These are phyloP conservation scores for Aptenodytes patagonicus DNA, from an alignment of 2,113 vertebrate genomes.

Conservation along the genomic window DNA sequence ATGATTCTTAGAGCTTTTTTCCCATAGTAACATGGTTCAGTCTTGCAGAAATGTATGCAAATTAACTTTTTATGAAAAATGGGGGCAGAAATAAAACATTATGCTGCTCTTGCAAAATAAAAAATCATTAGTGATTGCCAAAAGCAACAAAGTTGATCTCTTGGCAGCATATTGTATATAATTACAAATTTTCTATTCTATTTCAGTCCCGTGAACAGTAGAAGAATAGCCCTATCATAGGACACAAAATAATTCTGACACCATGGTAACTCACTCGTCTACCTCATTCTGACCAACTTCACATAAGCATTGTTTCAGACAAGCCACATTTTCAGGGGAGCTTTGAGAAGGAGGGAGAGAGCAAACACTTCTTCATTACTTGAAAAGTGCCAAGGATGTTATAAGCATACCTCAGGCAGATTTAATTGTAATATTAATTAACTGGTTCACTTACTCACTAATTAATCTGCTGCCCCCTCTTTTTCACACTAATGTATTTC, in stretches of 20 bases:
- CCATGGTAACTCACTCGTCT: conserved; percentile 23
- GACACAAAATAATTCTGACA: conserved; percentile 38
- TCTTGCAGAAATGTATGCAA: conserved; percentile 70
- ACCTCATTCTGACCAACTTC: conserved; percentile 32
- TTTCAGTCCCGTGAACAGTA: conserved; percentile 13
- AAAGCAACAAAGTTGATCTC: conserved; percentile 73
- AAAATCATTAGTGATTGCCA: conserved; percentile 75
- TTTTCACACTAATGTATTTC: conserved; percentile 44
- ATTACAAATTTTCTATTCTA: conserved; percentile 56
- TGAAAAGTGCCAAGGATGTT: conserved; percentile 62
- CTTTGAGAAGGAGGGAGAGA: conserved; percentile 38
- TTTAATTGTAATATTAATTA: conserved; percentile 77
- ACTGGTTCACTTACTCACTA: conserved; percentile 65
- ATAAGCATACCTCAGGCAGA: conserved; percentile 60
- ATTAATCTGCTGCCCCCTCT: conserved; percentile 68
- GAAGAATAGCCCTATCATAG: conserved; percentile 26
- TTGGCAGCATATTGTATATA: conserved; percentile 47
- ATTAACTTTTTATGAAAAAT: conserved; percentile 70
- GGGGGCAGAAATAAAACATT: conserved; percentile 67
- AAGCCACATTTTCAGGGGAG: neutral
- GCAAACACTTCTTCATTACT: conserved; percentile 44
- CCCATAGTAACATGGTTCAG: conserved; percentile 37
- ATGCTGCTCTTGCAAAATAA: conserved; percentile 72
- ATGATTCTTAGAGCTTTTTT: conserved; percentile 34
- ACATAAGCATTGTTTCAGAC: conserved; percentile 14